These are phyloP conservation scores for Pseudotriccus pelzelni DNA, from an alignment of 2,797 vertebrate genomes.

Conservation along the genomic window DNA sequence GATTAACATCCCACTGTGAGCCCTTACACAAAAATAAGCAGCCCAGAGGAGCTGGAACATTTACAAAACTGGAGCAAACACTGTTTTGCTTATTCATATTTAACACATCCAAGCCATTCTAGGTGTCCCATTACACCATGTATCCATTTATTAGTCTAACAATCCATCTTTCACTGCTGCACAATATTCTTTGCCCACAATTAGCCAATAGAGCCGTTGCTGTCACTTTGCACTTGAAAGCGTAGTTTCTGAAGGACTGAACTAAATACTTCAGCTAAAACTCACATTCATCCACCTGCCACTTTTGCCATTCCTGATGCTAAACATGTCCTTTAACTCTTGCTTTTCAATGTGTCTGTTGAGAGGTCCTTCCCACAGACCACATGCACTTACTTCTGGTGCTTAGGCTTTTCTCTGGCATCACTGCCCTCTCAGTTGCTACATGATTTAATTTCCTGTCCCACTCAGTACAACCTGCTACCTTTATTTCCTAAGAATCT, in stretches of 20 bases:
- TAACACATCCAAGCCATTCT: background rate
- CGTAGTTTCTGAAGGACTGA: background rate
- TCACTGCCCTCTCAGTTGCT: background rate
- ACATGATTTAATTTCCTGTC: background rate
- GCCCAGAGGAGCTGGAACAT: background rate
- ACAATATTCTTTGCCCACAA: background rate
- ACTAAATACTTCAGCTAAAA: background rate
- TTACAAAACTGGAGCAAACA: background rate
- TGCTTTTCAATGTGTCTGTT: background rate
- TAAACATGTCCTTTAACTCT: background rate
- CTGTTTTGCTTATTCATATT: background rate
- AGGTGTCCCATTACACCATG: background rate
- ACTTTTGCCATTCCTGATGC: background rate
- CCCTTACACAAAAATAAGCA: background rate
- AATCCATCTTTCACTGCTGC: background rate
- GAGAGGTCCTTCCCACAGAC: background rate
- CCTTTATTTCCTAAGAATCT: background rate
- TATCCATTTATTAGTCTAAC: background rate
- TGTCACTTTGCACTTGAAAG: background rate
- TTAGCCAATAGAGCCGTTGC: background rate
- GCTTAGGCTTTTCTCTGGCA: background rate
- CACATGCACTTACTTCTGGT: background rate
- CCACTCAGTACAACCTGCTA: background rate
- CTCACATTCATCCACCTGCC: background rate
- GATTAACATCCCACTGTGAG: background rate